phyloP scores from a whole-genome alignment of 2,797 vertebrate species.

The Urosaurus nigricauda region DNA sequence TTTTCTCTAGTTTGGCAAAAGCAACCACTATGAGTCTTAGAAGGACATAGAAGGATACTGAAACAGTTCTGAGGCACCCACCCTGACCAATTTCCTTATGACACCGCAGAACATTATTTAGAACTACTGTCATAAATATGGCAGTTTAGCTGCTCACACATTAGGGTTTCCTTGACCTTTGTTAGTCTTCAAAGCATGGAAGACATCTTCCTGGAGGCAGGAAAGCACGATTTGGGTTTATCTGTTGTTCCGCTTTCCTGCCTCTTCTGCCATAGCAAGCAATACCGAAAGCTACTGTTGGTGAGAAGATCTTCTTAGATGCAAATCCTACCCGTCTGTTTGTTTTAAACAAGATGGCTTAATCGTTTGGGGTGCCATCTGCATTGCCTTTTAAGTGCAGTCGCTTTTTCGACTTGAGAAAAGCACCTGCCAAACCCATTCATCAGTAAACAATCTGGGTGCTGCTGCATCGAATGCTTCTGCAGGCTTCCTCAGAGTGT shows the following conservation, averaged over 20 bases:
- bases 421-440: not conserved
- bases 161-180: not conserved
- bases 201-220: not conserved
- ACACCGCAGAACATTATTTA: conserved; percentile 7
- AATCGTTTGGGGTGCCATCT: not conserved
- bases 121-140: not conserved
- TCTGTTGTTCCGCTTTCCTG: not conserved
- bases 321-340: not conserved
- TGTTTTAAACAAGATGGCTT: not conserved
- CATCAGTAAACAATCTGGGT: not conserved
- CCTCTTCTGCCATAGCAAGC: not conserved
- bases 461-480: not conserved
- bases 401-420: not conserved
- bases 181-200: not conserved
- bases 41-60: not conserved
- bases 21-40: not conserved
- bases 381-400: not conserved
- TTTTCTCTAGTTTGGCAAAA: not conserved
- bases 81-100: too few species aligned
- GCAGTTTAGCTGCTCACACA: conserved; percentile 1
- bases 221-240: not conserved
- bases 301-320: not conserved
- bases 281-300: not conserved
- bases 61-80: not conserved
- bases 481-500: not conserved